Base-by-base conservation (phyloP, 2,797 vertebrate species). In the Gymnopithys bicolor region DNA sequence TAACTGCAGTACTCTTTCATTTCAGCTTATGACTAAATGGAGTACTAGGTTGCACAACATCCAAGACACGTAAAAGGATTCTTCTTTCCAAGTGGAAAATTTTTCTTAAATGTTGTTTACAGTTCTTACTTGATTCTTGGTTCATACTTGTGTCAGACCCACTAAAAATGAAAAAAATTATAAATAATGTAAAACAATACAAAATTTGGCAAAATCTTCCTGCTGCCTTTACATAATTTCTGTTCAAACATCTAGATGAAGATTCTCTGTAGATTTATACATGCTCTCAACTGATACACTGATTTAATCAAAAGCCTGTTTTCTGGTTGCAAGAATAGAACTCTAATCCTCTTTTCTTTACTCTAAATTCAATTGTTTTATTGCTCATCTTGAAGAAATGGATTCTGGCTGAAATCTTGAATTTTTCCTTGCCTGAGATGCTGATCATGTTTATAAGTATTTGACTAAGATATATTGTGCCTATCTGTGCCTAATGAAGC, bases 401-500 rank as follows among this genome's bases (percentile, higher is more conserved):
- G 9, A 48, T 95, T 70, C 80, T 95, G 75, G 59, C 79, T 83
- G 64, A 71, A 90, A 22, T 60, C 62, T 89, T 84, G 70, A 84
- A 4, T 52, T 93, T 96, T 92, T 93, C 30, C 49, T 94, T 91
- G 77, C 70, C 69, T 33, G 51, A 77, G 76, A 94, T 76, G 58
- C 86, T 75, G 94, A 58, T 79, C 45, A 41, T 92, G 62, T 86
- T 82, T 84, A 78, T 84, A 95, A 96, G 84, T 96, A 91, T 96
- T 96, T 98, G 97, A 97, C 97, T 95, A 93, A 98, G 97, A 98
- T 97, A 71, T 90, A 97, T 96, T 95, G 94, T 94, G 89, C 84
- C 96, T 97, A 51, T 97, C 93, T 89, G 92, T 97, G 95, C 93
- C 89, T 98, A 98, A 98, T 98, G 98, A 97, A 98, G 97, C 97